Evolutionary conservation across 2,113 vertebrate genomes (phyloP).

Genomic region (Myodes glareolus): DNA sequence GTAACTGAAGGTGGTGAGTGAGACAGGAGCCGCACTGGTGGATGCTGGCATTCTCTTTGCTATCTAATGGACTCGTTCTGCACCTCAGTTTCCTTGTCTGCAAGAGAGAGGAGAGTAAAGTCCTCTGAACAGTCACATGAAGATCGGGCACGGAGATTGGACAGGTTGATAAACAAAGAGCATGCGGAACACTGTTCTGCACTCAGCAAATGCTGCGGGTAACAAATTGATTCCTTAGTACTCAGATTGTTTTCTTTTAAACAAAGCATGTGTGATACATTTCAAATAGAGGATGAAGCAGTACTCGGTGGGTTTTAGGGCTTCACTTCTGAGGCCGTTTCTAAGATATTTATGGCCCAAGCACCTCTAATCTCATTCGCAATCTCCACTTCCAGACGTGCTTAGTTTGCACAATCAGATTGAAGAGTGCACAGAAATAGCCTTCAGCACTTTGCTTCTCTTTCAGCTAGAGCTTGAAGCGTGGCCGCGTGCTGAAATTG

Average conservation of each 20-base stretch:
- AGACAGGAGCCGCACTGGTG: not conserved
- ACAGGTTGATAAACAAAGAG: not conserved
- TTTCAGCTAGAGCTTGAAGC: constrained; percentile 51
- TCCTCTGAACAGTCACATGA: not conserved
- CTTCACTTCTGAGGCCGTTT: not conserved
- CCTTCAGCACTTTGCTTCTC: not conserved
- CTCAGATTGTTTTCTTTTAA: constrained; percentile 25
- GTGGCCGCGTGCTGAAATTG: not conserved
- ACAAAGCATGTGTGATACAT: not conserved
- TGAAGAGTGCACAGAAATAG: constrained; percentile 41
- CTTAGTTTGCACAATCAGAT: constrained; percentile 55
- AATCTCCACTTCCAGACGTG: constrained; percentile 26
- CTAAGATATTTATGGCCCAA: not conserved
- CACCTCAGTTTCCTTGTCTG: not conserved
- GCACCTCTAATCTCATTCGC: not conserved
- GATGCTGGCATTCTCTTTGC: not conserved
- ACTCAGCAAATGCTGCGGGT: not conserved
- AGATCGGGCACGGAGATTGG: not conserved
- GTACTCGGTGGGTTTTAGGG: not conserved
- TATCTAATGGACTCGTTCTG: not conserved
- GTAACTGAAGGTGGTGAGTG: not conserved
- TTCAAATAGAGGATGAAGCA: not conserved
- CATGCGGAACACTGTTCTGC: not conserved
- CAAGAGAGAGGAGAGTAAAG: not conserved
- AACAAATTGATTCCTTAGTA: not conserved